phyloP scores from a whole-genome alignment of 2,113 vertebrate species.

The human region GRCh38 chr1:14831001-14831500 shows the following conservation, averaged over 20 bases:
- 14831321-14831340: neutral
- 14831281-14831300: neutral
- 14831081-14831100: too few species aligned
- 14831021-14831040: neutral
- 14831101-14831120: too few species aligned
- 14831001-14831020: fast-evolving
- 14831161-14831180: too few species aligned
- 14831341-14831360: neutral
- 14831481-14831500: neutral
- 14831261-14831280: neutral
- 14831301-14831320: neutral
- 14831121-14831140: too few species aligned
- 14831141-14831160: too few species aligned
- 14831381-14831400: neutral
- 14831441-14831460: neutral
- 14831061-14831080: too few species aligned
- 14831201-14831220: too few species aligned
- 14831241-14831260: too few species aligned
- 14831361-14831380: neutral
- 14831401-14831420: fast-evolving
- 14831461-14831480: neutral
- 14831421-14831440: neutral
- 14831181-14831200: too few species aligned
- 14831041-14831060: too few species aligned
- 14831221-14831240: too few species aligned